Percentiles rank a stretch among this genome's conserved stretches.
phyloP scores from a whole-genome alignment of 2,797 vertebrate genomes.

The Sebastolobus altivelis region DNA sequence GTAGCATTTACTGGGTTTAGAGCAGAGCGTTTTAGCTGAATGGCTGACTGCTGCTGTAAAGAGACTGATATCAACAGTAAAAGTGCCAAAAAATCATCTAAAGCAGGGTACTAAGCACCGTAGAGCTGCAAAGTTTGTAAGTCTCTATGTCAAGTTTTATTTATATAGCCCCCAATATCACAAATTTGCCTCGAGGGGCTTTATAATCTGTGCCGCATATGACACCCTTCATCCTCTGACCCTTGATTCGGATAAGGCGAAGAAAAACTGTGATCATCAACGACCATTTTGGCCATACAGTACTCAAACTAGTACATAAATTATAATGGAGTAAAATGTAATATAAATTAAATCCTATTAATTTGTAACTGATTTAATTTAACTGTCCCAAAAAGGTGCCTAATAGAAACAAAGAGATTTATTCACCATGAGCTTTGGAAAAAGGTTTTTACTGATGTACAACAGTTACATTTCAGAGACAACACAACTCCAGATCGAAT shows the following conservation, averaged over 20 bases:
- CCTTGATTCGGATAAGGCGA: neutral
- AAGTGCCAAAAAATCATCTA: neutral
- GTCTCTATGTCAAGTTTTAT: neutral
- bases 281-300: neutral
- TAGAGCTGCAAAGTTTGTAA: neutral
- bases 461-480: neutral
- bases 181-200: neutral
- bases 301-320: neutral
- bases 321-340: neutral
- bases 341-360: neutral
- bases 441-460: constrained; percentile 25
- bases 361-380: neutral
- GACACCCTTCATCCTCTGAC: neutral
- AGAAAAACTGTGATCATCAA: neutral
- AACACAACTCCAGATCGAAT: neutral
- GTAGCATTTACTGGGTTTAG: neutral
- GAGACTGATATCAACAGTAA: neutral
- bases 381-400: neutral
- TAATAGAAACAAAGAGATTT: neutral
- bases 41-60: neutral
- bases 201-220: neutral
- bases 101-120: neutral
- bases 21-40: neutral
- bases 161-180: neutral
- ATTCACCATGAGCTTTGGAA: neutral